Conservation (phyloP, 2,113 vertebrate genomes). For the Xenus cinereus region DNA sequence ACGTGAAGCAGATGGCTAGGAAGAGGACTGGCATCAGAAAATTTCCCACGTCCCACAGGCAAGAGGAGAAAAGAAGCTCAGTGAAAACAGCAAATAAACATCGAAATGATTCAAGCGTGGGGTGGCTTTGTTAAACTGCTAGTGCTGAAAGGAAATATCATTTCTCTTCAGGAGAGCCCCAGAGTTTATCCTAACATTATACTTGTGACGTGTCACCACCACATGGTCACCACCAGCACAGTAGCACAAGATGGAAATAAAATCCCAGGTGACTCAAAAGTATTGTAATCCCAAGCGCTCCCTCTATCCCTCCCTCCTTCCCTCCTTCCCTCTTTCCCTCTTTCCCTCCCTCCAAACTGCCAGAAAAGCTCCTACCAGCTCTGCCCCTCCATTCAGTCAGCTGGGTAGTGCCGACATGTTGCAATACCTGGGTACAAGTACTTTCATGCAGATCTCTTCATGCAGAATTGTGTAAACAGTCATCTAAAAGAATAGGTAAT, state of each 20-base stretch:
- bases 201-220: neutral
- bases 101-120: neutral
- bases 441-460: neutral
- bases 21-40: neutral
- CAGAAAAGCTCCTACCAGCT: neutral
- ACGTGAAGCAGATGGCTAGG: neutral
- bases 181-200: neutral
- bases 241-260: neutral
- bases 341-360: neutral
- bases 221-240: neutral
- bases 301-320: neutral
- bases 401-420: neutral
- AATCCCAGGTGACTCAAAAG: slow-evolving; percentile 10
- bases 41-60: neutral
- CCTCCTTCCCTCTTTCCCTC: neutral
- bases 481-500: neutral
- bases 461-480: neutral
- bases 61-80: neutral
- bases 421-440: neutral
- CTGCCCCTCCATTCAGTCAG: neutral
- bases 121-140: neutral
- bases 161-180: neutral
- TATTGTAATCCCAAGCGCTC: neutral
- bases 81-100: neutral
- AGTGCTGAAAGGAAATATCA: neutral